Base-by-base conservation (phyloP, 2,888 invertebrate species). In the Protonemura montana region DNA sequence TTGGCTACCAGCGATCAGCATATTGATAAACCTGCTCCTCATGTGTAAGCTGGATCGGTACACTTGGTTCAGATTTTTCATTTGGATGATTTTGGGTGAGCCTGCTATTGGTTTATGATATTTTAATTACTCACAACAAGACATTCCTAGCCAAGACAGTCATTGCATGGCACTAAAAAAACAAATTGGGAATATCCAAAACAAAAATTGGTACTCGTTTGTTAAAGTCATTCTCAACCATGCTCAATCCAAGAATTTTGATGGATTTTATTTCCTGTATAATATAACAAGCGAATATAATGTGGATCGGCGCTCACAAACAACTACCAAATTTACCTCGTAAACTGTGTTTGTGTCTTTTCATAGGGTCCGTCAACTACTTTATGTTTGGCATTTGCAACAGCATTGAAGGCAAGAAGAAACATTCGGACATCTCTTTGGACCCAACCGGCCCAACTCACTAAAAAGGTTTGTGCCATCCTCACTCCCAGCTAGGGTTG, bases 1-100 rank as follows among this genome's bases (percentile, higher is more conserved):
- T 0, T 91, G 96, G 81, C 92, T 98, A 88, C 98, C 98, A 1
- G 95, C 95, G 89, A 90, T 97, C 7, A 97, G 97, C 91, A 95
- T 97, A 78, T 94, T 97, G 88, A 95, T 97, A 89, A 98, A 98
- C 92, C 92, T 97, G 85, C 98, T 97, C 91, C 93, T 98, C 86
- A 98, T 98, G 98, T 94, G 97, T 89, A 96, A 97, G 92, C 92
- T 98, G 88, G 96, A 97, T 90, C 89, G 93, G 85, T 93, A 94
- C 89, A 98, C 98, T 0, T 98, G 98, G 98, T 94, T 97, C 87
- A 93, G 98, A 89, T 98, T 98, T 92, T 92, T 93, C 86, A 93
- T 96, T 25, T 98, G 98, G 98, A 93, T 98, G 89, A 90, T 93
- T 10, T 92, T 98, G 87, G 98, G 98, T 94, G 90, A 92, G 92